Conservation (phyloP, 2,113 vertebrate species). For the Sclerurus mexicanus region DNA sequence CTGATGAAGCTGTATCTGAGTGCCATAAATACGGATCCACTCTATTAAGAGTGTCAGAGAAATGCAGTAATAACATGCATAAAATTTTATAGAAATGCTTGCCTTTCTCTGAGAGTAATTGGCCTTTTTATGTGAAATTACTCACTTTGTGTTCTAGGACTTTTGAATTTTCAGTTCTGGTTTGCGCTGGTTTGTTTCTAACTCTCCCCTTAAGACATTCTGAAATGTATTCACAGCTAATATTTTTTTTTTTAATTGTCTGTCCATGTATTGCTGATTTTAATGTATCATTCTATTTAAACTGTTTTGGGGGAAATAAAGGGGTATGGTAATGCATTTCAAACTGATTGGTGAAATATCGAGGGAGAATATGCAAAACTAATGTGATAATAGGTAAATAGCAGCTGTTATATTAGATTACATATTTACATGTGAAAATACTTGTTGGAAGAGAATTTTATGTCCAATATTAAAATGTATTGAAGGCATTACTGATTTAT, state of each 20-base stretch:
- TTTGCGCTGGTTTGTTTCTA: background rate
- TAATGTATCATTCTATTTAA: background rate
- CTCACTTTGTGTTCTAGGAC: background rate
- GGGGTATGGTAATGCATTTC: background rate
- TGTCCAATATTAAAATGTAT: background rate
- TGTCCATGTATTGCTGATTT: background rate
- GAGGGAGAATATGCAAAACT: background rate
- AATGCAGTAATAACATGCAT: conserved; percentile 4
- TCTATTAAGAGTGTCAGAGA: conserved; percentile 10
- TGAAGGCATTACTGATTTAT: background rate
- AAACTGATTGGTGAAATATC: background rate
- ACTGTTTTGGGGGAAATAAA: background rate
- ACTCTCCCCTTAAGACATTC: background rate
- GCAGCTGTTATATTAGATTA: background rate
- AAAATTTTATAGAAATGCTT: conserved; percentile 38
- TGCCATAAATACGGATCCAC: background rate
- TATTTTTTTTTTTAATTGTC: background rate
- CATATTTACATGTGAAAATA: background rate
- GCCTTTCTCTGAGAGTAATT: conserved; percentile 36
- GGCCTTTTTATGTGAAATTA: conserved; percentile 15
- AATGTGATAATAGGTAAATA: background rate
- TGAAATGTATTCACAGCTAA: background rate
- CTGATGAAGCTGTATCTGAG: conserved; percentile 1
- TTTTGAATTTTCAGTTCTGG: background rate
- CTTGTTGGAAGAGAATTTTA: background rate